phyloP scores from a whole-genome alignment of 2,113 vertebrate species.

The Pterocles gutturalis region DNA sequence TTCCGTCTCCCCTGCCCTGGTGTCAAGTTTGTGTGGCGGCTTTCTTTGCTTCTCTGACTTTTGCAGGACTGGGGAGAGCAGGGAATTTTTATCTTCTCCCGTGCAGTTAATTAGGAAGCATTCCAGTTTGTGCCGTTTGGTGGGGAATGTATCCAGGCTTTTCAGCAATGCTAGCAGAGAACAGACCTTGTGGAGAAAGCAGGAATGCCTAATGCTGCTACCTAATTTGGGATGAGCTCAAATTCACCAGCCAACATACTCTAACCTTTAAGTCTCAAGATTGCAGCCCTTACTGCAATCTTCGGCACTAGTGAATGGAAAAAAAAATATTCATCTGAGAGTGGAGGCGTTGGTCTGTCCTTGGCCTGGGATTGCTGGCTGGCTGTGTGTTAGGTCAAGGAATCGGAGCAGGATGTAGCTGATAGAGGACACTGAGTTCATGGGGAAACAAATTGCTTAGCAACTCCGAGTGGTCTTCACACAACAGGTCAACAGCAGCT shows the following conservation, averaged over 20 bases:
- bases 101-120: slow-evolving; percentile 25
- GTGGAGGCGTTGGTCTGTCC: neutral
- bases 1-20: neutral
- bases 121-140: neutral
- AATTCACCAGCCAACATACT: neutral
- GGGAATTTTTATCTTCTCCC: neutral
- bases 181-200: neutral
- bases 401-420: neutral
- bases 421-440: neutral
- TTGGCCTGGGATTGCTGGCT: neutral
- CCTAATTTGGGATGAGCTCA: neutral
- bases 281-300: neutral
- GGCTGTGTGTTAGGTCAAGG: neutral
- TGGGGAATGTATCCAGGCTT: neutral
- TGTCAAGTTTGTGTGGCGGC: neutral
- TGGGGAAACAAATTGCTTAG: neutral
- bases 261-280: neutral
- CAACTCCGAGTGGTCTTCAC: fast-evolving
- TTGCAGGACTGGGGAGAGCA: neutral
- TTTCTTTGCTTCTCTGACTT: neutral
- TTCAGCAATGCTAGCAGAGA: neutral
- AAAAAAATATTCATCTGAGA: neutral
- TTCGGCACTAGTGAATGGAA: fast-evolving
- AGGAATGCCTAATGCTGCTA: neutral
- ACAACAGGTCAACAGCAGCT: neutral